Evolutionary conservation across 2,888 invertebrate genomes (phyloP), one percentile per base, ranked within the genome.

Genomic region (Atrina japonica): DNA sequence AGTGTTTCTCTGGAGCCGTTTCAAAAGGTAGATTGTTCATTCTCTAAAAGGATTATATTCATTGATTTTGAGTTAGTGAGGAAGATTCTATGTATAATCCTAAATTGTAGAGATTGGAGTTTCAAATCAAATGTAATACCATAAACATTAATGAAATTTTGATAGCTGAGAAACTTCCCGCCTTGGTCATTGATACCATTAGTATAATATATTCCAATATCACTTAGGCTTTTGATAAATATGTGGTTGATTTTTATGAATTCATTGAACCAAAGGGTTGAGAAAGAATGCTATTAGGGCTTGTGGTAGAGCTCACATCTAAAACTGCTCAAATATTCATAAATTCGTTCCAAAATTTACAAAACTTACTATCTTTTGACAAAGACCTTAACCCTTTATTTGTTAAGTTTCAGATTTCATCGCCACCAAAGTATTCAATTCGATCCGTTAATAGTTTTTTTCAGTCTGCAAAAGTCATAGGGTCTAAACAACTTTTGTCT

Each of bases 321-420:
- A 64, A 29, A 1, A 21, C 30, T 35, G 21, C 29, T 53, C 53
- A 64, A 23, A 41, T 64, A 35, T 35, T 53, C n/a, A 41, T 41
- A 43, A 64, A n/a, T 27, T 53, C 64, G 6, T 40, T 64, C 64
- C 64, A 64, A 43, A 64, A 49, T 16, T 35, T 35, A 35, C 35
- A 5, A 35, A 35, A 35, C 5, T 35, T 35, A 35, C 5, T 35
- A 7, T 30, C 40, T 11, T 53, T 30, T 7, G 29, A 7, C 14
- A 40, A 16, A 27, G 18, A 9, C 25, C 25, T n/a, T 27, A 53
- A 40, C 25, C 53, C 64, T n/a, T n/a, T n/a, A n/a, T 23, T 27
- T 41, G 52, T 53, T 40, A 53, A 40, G 21, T 21, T 25, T 43
- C 64, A 64, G 25, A 53, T 49, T 25, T 64, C 25, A 52, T 35